Evolutionary conservation across 2,113 vertebrate species (phyloP), one percentile per base, ranked within the genome.

Genomic region (Lota lota): DNA sequence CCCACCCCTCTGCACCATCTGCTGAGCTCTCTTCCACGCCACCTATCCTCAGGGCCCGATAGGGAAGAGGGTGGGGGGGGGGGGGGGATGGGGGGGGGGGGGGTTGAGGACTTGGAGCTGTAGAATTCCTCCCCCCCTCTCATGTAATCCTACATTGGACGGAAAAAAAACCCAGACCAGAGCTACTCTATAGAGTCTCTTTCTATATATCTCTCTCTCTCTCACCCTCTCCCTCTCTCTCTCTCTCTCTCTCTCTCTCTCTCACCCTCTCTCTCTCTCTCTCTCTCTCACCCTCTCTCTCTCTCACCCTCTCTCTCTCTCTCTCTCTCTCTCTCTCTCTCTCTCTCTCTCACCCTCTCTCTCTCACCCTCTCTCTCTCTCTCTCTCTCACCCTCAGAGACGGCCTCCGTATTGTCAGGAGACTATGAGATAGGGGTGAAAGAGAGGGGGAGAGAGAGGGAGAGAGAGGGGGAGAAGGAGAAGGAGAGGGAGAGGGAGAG

Each of bases 401-500:
- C 85, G 83, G 80, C 67, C 67, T 20, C n/a, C 17, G 79, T 86
- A 83, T 85, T 87, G 88, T 90, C 88, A 88, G 69, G 85, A 89
- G 87, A 88, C 88, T 65, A 78, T 64, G 36, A 40, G 28, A 33
- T 3, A 33, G 28, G 7, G 28, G 28, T 4, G 28, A 33, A 7
- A 33, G 28, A 33, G 28, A 33, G 28, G 7, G 28, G 7, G 28
- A 33, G 28, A 33, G 28, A 33, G 28, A 33, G 36, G 11, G 36
- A 40, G 36, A 10, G 36, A 40, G 36, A 40, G 36, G 6, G 28
- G 7, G 28, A 33, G 28, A 33, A 7, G 7, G 36, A 40, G 36
- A 40, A 5, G 36, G 5, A 40, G 36, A 5, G 36, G 7, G 5
- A 40, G 36, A 40, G 36, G 6, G 36, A 1, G 36, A 10, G 7